A percentile compares a stretch with the other conserved stretches of the same genome.
phyloP scores from a whole-genome alignment of 2,113 vertebrate genomes.

The Gopherus flavomarginatus region DNA sequence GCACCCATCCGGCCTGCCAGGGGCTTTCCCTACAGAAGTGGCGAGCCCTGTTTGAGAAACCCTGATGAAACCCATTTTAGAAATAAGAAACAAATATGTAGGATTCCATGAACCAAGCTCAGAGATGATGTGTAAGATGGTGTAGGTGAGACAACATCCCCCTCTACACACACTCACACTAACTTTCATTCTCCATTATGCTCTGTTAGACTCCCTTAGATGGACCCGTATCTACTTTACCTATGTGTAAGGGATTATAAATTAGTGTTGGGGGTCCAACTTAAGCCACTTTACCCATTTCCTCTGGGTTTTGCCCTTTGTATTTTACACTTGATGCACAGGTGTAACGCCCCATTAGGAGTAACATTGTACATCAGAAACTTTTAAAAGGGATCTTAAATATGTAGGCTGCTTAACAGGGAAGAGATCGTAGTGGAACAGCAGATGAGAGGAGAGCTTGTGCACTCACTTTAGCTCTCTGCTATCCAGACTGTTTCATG shows the following conservation, averaged over 20 bases:
- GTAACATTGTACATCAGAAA: not conserved
- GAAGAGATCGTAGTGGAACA: not conserved
- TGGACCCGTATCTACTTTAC: slow-evolving; percentile 18
- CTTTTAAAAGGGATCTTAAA: not conserved
- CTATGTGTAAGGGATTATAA: rapidly evolving
- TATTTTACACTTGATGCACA: slow-evolving; percentile 4
- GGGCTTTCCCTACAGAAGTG: too few species aligned
- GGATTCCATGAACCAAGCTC: not conserved
- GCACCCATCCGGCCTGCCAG: too few species aligned
- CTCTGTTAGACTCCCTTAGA: not conserved
- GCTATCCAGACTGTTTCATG: not conserved
- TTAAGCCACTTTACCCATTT: not conserved
- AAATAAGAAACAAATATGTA: not conserved
- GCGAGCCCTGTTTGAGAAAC: too few species aligned
- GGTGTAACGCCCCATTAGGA: not conserved
- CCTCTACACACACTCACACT: not conserved
- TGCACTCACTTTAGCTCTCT: not conserved
- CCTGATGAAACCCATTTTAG: not conserved
- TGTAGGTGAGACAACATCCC: not conserved
- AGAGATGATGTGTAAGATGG: not conserved
- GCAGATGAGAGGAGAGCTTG: not conserved
- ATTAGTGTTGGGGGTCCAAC: not conserved
- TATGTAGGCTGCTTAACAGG: not conserved
- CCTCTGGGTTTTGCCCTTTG: not conserved
- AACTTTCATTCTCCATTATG: too few species aligned